phyloP scores from a whole-genome alignment of 2,113 vertebrate genomes.

The Anas platyrhynchos region DNA sequence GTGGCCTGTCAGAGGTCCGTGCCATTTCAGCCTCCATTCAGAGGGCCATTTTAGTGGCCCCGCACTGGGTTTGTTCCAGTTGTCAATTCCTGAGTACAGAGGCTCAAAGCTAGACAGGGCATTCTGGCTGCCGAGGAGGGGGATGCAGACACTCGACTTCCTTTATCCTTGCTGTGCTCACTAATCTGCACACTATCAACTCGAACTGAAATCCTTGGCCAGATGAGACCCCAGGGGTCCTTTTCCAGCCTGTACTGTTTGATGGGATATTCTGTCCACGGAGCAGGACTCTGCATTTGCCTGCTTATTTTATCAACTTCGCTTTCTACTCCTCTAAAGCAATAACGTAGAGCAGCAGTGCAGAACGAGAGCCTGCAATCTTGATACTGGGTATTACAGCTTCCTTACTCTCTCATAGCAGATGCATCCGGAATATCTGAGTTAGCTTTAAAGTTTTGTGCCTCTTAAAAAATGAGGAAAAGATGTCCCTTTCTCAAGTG shows the following conservation, averaged over 20 bases:
- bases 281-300: neutral
- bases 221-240: rapidly evolving
- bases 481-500: neutral
- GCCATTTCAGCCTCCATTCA: neutral
- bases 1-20: rapidly evolving
- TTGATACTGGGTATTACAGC: neutral
- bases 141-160: neutral
- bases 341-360: neutral
- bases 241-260: neutral
- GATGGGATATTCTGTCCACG: rapidly evolving
- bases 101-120: neutral
- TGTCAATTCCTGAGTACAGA: neutral
- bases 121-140: rapidly evolving
- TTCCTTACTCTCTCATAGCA: neutral
- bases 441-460: neutral
- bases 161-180: neutral
- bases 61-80: neutral
- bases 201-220: rapidly evolving
- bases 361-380: neutral
- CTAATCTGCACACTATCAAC: rapidly evolving
- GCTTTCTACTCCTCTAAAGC: neutral
- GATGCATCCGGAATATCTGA: neutral
- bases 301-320: neutral
- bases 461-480: neutral
- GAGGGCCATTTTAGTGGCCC: neutral